Percentiles rank a stretch among this genome's conserved stretches.
phyloP scores from a whole-genome alignment of 2,113 vertebrate species.

The Leiothrix lutea region DNA sequence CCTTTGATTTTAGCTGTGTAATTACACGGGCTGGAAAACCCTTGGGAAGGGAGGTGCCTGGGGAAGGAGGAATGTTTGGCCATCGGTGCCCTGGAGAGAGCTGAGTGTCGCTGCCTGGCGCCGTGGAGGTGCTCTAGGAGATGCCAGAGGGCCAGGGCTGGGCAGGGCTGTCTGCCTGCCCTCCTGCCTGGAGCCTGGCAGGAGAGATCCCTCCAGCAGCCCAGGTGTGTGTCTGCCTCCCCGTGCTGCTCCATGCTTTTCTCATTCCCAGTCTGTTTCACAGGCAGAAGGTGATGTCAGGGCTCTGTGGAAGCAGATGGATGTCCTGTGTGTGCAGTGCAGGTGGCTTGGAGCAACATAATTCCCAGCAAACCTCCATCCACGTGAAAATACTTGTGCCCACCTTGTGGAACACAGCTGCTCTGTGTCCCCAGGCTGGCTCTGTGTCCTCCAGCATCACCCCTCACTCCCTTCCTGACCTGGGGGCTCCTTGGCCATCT shows the following conservation, averaged over 20 bases:
- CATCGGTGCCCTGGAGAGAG: neutral
- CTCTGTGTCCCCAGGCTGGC: neutral
- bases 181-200: neutral
- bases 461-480: neutral
- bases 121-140: fast-evolving
- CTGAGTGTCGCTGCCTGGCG: neutral
- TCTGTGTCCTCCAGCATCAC: neutral
- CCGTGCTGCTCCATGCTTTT: fast-evolving
- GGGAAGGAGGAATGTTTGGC: neutral
- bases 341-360: neutral
- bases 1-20: constrained; percentile 25
- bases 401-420: neutral
- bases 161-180: neutral
- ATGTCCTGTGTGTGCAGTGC: neutral
- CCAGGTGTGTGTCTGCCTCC: neutral
- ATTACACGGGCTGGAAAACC: neutral
- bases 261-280: neutral
- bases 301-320: neutral
- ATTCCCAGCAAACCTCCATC: neutral
- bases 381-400: neutral
- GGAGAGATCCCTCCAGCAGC: neutral
- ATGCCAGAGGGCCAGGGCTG: neutral
- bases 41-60: neutral
- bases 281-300: neutral
- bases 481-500: fast-evolving